A percentile compares a stretch with the other conserved stretches of the same genome.
phyloP scores from a whole-genome alignment of 2,888 invertebrate genomes.

The Eulithis testata region DNA sequence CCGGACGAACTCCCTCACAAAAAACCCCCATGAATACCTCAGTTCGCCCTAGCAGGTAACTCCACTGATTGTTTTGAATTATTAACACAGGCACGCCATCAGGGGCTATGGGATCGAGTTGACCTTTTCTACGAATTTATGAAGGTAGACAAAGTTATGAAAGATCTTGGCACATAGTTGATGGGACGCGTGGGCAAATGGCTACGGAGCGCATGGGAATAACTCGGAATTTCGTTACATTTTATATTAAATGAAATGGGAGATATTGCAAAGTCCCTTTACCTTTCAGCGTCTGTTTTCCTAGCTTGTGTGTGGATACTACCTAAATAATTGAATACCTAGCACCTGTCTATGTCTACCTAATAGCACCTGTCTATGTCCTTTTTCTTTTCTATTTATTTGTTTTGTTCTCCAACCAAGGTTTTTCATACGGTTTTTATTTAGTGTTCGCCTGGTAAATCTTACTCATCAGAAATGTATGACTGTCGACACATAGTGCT shows the following conservation, averaged over 20 bases:
- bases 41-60: not conserved
- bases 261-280: conserved; percentile 9
- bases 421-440: too few relatives aligned
- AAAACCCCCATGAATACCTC: not conserved
- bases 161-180: conserved; percentile 20
- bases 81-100: conserved; percentile 29
- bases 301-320: not conserved
- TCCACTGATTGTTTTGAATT: conserved; percentile 35
- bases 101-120: conserved; percentile 31
- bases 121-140: conserved; percentile 36
- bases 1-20: too few relatives aligned
- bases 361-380: too few relatives aligned
- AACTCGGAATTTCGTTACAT: conserved; percentile 8
- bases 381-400: too few relatives aligned
- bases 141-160: conserved; percentile 26
- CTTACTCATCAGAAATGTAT: too few relatives aligned
- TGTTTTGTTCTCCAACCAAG: too few relatives aligned
- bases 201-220: conserved; percentile 13
- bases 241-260: conserved; percentile 8
- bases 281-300: not conserved
- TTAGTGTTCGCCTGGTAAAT: too few relatives aligned
- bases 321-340: conserved; percentile 7
- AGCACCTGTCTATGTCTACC: too few relatives aligned
- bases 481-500: too few relatives aligned
- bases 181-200: conserved; percentile 8